A percentile compares a stretch with the other conserved stretches of the same genome.
phyloP scores from a whole-genome alignment of 2,888 invertebrate genomes.

The Xiphydria camelus region DNA sequence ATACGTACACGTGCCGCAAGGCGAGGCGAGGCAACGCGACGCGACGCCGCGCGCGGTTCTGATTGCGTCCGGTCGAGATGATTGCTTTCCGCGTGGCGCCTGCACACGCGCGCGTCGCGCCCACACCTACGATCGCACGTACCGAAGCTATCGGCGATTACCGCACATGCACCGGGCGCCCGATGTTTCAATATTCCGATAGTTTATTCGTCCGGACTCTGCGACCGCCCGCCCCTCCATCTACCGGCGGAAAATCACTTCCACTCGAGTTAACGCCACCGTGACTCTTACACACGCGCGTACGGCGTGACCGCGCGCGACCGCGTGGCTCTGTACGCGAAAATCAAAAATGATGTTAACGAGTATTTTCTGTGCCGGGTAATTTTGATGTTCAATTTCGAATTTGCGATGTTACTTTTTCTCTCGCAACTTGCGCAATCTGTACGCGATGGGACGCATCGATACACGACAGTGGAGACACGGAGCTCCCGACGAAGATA shows the following conservation, averaged over 20 bases:
- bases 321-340: too few relatives aligned
- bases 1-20: background rate
- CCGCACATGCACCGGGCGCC: slow-evolving; percentile 21
- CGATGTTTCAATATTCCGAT: slow-evolving; percentile 53
- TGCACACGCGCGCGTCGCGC: slow-evolving; percentile 19
- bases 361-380: too few relatives aligned
- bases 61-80: slow-evolving; percentile 57
- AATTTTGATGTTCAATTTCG: too few relatives aligned
- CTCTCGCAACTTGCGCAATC: too few relatives aligned
- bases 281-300: background rate
- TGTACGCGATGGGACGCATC: too few relatives aligned
- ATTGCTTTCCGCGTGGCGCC: slow-evolving; percentile 52
- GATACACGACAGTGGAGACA: too few relatives aligned
- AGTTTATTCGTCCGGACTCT: slow-evolving; percentile 52
- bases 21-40: slow-evolving; percentile 5
- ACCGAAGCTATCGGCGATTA: slow-evolving; percentile 29
- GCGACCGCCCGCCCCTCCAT: slow-evolving; percentile 35
- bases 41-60: slow-evolving; percentile 33
- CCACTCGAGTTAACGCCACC: slow-evolving; percentile 40
- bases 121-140: slow-evolving; percentile 22
- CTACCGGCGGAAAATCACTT: slow-evolving; percentile 43
- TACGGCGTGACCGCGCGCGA: too few relatives aligned
- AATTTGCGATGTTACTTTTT: too few relatives aligned
- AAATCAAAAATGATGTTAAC: too few relatives aligned
- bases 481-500: too few relatives aligned